A percentile compares a stretch with the other conserved stretches of the same genome.
These are phyloP conservation scores for Meliscaeva auricollis DNA, from an alignment of 2,888 invertebrate genomes.

Conservation along the genomic window DNA sequence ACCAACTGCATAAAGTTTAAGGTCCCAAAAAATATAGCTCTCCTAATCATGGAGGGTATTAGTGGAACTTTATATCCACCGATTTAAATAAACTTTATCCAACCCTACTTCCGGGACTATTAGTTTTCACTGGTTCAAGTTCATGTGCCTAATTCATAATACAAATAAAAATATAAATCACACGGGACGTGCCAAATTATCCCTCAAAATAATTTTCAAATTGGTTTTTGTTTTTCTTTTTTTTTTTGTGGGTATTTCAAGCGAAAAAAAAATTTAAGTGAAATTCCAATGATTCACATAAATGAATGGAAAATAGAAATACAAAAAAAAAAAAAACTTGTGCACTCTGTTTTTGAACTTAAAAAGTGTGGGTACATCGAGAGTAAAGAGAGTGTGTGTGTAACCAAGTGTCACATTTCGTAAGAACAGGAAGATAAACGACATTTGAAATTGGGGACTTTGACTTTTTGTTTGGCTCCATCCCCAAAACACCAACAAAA, in stretches of 20 bases:
- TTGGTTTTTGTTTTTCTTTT: not conserved
- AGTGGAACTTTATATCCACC: too few relatives aligned
- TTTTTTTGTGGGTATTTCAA: slow-evolving; percentile 29
- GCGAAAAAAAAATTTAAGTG: not conserved
- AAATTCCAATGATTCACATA: slow-evolving; percentile 38
- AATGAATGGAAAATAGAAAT: not conserved
- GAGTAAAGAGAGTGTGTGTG: slow-evolving; percentile 4
- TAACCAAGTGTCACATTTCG: slow-evolving; percentile 2
- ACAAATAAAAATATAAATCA: slow-evolving; percentile 1
- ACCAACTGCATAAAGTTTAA: too few relatives aligned
- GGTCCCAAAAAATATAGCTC: too few relatives aligned
- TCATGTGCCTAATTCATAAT: slow-evolving; percentile 34
- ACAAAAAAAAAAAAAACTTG: slow-evolving; percentile 15
- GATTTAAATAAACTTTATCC: too few relatives aligned
- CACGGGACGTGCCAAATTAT: slow-evolving; percentile 26
- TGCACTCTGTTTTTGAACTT: not conserved
- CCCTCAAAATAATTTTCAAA: not conserved
- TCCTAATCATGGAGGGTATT: too few relatives aligned
- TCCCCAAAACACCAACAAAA: not conserved
- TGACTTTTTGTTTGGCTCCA: slow-evolving; percentile 4
- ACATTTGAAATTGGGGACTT: slow-evolving; percentile 26
- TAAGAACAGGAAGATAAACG: slow-evolving; percentile 36
- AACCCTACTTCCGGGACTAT: not conserved
- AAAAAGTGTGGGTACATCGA: not conserved
- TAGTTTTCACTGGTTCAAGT: slow-evolving; percentile 21